Evolutionary conservation across 2,113 vertebrate genomes (phyloP).

Genomic region (Murina feae): DNA sequence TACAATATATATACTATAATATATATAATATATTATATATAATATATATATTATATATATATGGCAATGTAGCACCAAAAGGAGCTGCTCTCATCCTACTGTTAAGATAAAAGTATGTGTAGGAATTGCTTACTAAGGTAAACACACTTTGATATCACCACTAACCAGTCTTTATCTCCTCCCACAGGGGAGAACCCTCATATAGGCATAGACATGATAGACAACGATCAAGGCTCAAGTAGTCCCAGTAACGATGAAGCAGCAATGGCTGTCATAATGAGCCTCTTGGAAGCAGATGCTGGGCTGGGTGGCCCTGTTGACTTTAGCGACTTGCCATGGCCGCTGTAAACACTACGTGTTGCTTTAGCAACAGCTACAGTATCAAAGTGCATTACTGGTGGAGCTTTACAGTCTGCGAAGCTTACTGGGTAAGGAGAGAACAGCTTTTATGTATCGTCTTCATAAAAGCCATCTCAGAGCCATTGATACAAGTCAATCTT

Average conservation of each 20-base stretch:
- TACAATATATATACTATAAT: no score
- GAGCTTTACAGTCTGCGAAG: slow-evolving; percentile 80
- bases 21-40: no score
- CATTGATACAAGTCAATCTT: slow-evolving; percentile 80
- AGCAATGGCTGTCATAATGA: slow-evolving; percentile 99
- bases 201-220: slow-evolving; percentile 96
- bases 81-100: background rate
- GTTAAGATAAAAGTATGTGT: background rate
- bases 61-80: background rate
- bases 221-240: slow-evolving; percentile 94
- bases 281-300: slow-evolving; percentile 97
- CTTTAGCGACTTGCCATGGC: slow-evolving; percentile 99
- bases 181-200: slow-evolving; percentile 93
- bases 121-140: background rate
- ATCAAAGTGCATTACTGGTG: slow-evolving; percentile 85
- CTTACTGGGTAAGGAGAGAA: slow-evolving; percentile 76
- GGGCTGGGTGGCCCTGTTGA: slow-evolving; percentile 97
- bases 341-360: slow-evolving; percentile 86
- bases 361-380: slow-evolving; percentile 60
- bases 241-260: slow-evolving; percentile 98
- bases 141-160: background rate
- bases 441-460: slow-evolving; percentile 80
- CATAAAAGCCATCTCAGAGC: slow-evolving; percentile 83
- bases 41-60: no score
- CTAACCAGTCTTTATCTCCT: background rate